These are phyloP conservation scores for Platycercus adscitus DNA, from an alignment of 2,113 vertebrate species.

Conservation along the genomic window DNA sequence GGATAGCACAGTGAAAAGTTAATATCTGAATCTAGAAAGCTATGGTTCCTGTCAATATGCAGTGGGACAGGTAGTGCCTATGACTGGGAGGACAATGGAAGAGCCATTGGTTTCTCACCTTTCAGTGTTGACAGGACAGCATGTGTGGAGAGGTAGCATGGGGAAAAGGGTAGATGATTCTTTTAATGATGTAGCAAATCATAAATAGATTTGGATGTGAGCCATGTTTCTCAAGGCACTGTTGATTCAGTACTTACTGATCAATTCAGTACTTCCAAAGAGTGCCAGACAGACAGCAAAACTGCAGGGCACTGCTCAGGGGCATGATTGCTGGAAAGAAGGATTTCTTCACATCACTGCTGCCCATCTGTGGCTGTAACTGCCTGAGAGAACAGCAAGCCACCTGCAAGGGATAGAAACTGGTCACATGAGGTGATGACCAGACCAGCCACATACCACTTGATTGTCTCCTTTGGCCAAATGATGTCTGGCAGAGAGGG, in stretches of 20 bases:
- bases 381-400: background rate
- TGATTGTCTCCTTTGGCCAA: background rate
- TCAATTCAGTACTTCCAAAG: background rate
- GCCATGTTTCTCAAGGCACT: background rate
- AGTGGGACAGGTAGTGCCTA: background rate
- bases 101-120: background rate
- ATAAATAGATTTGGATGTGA: background rate
- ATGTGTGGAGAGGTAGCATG: background rate
- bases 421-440: background rate
- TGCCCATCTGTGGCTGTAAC: background rate
- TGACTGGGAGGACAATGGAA: background rate
- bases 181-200: background rate
- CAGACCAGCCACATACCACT: background rate
- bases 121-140: background rate
- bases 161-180: background rate
- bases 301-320: background rate
- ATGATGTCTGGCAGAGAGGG: background rate
- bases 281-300: background rate
- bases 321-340: background rate
- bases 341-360: background rate
- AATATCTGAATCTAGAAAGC: background rate
- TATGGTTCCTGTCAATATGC: accelerated
- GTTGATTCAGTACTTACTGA: background rate
- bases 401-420: background rate
- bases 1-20: background rate